Evolutionary conservation across 2,888 invertebrate species (phyloP).

Genomic region (Selenia dentaria): DNA sequence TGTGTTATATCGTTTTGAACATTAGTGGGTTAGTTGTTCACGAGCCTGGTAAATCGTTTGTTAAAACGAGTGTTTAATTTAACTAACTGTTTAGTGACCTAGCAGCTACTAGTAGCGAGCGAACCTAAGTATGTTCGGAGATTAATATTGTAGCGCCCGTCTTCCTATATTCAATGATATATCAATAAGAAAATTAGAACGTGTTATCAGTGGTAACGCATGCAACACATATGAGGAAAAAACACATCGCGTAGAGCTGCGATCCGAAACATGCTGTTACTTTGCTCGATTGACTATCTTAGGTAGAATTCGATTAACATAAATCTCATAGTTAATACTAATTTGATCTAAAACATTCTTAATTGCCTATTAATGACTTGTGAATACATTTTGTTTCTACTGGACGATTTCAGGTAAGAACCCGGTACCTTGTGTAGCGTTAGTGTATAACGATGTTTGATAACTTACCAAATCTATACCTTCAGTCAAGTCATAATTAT

Average conservation of each 20-base stretch:
- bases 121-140: slow-evolving; percentile 21
- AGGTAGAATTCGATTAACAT: slow-evolving; percentile 30
- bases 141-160: slow-evolving; percentile 16
- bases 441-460: slow-evolving; percentile 61
- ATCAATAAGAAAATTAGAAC: slow-evolving; percentile 16
- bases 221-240: slow-evolving; percentile 26
- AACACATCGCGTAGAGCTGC: slow-evolving; percentile 8
- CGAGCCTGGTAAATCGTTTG: slow-evolving; percentile 44
- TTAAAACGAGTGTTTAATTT: slow-evolving; percentile 36
- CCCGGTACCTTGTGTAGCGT: slow-evolving; percentile 71
- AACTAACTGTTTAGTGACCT: slow-evolving; percentile 37
- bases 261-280: slow-evolving; percentile 63
- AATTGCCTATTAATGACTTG: slow-evolving; percentile 48
- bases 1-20: slow-evolving; percentile 53
- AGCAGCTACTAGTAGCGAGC: slow-evolving; percentile 36
- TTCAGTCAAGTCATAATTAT: slow-evolving; percentile 3
- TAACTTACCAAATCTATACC: slow-evolving; percentile 35
- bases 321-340: slow-evolving; percentile 40
- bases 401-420: slow-evolving; percentile 47
- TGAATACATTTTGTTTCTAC: slow-evolving; percentile 50
- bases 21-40: slow-evolving; percentile 74
- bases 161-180: slow-evolving; percentile 28
- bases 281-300: slow-evolving; percentile 16
- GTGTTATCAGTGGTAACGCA: slow-evolving; percentile 23
- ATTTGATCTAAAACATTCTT: slow-evolving; percentile 40